Conservation (phyloP, 2,113 vertebrate genomes). For the Edolisoma coerulescens region DNA sequence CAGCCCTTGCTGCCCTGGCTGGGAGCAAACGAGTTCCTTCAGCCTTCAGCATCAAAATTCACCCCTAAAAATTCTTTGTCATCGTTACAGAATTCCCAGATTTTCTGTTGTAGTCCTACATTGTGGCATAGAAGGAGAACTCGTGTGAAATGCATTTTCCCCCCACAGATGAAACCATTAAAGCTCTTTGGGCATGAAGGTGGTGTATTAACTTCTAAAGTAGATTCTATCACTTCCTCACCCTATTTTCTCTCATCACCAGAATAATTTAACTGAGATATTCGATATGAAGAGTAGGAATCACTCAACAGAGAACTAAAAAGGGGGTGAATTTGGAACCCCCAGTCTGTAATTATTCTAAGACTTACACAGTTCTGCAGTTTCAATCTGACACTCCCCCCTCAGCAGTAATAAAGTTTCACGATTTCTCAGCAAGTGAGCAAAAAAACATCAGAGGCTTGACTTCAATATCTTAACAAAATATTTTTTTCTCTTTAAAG, state of each 20-base stretch:
- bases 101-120: background rate
- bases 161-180: background rate
- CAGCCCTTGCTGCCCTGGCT: background rate
- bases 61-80: background rate
- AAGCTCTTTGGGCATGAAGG: background rate
- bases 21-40: background rate
- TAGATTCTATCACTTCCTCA: background rate
- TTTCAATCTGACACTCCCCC: background rate
- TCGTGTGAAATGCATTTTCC: background rate
- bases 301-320: background rate
- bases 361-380: background rate
- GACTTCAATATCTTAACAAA: background rate
- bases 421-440: constrained; percentile 40
- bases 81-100: background rate
- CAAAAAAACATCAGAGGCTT: background rate
- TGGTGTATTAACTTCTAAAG: background rate
- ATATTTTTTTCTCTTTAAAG: constrained; percentile 9
- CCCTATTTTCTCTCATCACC: background rate
- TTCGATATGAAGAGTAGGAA: fast-evolving
- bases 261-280: background rate
- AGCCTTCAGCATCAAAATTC: background rate
- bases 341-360: background rate
- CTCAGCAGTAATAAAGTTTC: background rate
- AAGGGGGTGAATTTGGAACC: background rate
- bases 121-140: background rate